Conservation (phyloP, 2,888 invertebrate species). For the Melieria omissa region DNA sequence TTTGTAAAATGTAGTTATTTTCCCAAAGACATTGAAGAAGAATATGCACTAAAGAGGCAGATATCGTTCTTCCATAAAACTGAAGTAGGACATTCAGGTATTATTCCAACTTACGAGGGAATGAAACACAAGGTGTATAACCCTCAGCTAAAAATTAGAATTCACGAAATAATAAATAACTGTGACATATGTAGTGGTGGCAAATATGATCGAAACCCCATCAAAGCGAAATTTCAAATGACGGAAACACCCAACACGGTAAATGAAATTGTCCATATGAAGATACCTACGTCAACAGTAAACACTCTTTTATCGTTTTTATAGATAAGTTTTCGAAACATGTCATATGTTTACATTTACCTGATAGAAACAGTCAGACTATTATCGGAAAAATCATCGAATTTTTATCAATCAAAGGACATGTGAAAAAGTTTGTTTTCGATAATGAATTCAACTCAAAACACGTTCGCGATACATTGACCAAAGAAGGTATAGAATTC, state of each 20-base stretch:
- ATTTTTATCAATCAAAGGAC: constrained; percentile 7
- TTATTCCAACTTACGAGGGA: constrained; percentile 32
- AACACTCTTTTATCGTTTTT: constrained; percentile 17
- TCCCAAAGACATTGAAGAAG: constrained; percentile 32
- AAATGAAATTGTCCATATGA: constrained; percentile 19
- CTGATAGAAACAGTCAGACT: neutral
- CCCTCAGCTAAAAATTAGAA: constrained; percentile 30
- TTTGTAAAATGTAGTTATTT: constrained; percentile 33
- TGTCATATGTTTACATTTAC: neutral
- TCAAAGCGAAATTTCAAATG: constrained; percentile 13
- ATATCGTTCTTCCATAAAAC: constrained; percentile 35
- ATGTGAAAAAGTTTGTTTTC: constrained; percentile 11
- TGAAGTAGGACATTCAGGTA: constrained; percentile 42
- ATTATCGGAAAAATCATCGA: neutral
- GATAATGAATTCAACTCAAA: constrained; percentile 14
- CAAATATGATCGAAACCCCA: constrained; percentile 36
- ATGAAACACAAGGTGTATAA: constrained; percentile 34
- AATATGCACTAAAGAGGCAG: constrained; percentile 32
- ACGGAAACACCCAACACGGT: constrained; percentile 14
- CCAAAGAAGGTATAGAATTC: neutral
- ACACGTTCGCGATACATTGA: neutral
- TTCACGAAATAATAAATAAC: constrained; percentile 39
- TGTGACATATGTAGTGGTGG: constrained; percentile 30
- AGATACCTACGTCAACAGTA: constrained; percentile 10
- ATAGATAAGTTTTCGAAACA: constrained; percentile 29